These are phyloP conservation scores for Gouania willdenowi DNA, from an alignment of 2,797 vertebrate species.

Conservation along the genomic window DNA sequence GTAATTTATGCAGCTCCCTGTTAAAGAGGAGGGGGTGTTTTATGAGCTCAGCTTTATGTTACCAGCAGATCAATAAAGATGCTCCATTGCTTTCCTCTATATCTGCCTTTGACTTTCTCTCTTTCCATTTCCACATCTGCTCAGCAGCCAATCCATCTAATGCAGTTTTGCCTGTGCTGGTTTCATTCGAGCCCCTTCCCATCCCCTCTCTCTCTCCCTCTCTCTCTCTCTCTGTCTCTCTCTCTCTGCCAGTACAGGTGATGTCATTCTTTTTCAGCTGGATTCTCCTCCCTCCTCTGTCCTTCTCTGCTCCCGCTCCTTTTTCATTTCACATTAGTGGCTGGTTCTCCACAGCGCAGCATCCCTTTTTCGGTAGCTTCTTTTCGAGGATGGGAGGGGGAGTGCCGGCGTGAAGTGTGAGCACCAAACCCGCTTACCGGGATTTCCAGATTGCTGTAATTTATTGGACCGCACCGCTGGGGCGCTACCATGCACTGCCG, in stretches of 20 bases:
- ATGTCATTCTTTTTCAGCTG: constrained; percentile 98
- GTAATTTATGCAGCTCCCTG: constrained; percentile 49
- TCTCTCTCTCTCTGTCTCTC: constrained; percentile 69
- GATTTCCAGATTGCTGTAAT: constrained; percentile 71
- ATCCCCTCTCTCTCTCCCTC: constrained; percentile 5
- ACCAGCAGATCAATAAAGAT: constrained; percentile 80
- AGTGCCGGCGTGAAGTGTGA: constrained; percentile 67
- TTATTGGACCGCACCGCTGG: constrained; percentile 40
- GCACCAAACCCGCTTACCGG: constrained; percentile 41
- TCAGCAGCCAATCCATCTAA: constrained; percentile 90
- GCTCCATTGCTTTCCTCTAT: constrained; percentile 58
- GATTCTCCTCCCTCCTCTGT: constrained; percentile 77
- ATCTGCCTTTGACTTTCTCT: constrained; percentile 26
- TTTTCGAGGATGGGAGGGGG: constrained; percentile 67
- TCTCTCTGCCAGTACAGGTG: constrained; percentile 80
- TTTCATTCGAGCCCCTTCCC: constrained; percentile 45
- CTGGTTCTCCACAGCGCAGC: constrained; percentile 87
- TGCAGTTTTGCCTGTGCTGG: constrained; percentile 84
- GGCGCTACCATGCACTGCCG: constrained; percentile 9
- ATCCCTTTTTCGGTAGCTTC: constrained; percentile 83
- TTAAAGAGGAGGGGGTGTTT: constrained; percentile 44
- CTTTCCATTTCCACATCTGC: constrained; percentile 75
- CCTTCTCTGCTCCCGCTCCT: constrained; percentile 61
- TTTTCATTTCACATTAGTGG: constrained; percentile 79
- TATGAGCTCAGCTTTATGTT: constrained; percentile 62